Evolutionary conservation across 2,113 vertebrate species (phyloP), one percentile per base, ranked within the genome.

Genomic region (Sinocyclocheilus grahami): DNA sequence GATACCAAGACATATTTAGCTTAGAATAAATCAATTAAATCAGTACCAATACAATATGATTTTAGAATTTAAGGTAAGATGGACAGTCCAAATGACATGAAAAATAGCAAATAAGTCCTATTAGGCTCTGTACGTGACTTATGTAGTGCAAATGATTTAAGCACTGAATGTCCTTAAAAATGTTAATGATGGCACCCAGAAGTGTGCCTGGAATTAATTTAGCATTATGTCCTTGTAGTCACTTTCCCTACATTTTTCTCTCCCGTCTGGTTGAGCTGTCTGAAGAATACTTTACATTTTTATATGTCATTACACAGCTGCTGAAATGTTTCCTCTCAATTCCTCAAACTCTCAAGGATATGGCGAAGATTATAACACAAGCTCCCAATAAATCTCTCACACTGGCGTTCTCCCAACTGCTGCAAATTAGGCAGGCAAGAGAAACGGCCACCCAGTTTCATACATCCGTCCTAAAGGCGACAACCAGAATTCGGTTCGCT

Each of bases 311-410:
- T 83, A 88, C 53, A 60, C 55, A 72, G 72, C 83, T 86, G 58
- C 75, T 78, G 85, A 81, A 80, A 88, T 77, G 60, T 27, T 58
- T 85, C 77, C 82, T 84, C 83, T 71, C 53, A n/a, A 82, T 78
- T 65, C 67, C 22, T 71, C 39, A 74, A 83, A 80, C 74, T 90
- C 81, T 79, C 89, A 86, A 69, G 86, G 88, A 91, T 88, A 87
- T 78, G 76, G 76, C 18, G 69, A 86, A 86, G 89, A 90, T 89
- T 55, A 88, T 80, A 84, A 78, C 60, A 89, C 77, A 87, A 88
- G 67, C 60, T 78, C 51, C 60, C 76, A 78, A 58, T 84, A 90
- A 87, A 65, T 86, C 78, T 20, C 77, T 67, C 81, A 69, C 24
- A 18, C 46, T 90, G 87, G 86, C 69, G 67, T 75, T 37, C 20